These are phyloP conservation scores for Ellobius talpinus DNA, from an alignment of 2,113 vertebrate genomes.

Conservation along the genomic window DNA sequence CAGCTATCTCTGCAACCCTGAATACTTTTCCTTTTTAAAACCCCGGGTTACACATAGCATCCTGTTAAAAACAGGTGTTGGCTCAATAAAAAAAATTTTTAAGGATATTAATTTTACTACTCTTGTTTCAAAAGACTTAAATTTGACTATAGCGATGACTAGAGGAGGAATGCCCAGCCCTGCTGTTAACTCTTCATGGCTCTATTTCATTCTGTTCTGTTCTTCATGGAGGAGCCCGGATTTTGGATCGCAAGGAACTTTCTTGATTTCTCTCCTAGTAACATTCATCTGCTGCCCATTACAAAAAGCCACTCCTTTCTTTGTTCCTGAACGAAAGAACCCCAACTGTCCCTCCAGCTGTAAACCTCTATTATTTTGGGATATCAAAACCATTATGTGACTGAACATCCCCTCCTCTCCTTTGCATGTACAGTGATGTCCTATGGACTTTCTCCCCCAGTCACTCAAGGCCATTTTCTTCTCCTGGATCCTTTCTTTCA, in stretches of 20 bases:
- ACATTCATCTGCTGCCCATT: not conserved
- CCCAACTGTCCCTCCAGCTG: not conserved
- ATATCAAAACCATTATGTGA: not conserved
- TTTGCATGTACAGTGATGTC: constrained; percentile 1
- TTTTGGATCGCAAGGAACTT: not conserved
- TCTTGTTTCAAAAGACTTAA: not conserved
- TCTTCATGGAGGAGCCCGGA: fast-evolving
- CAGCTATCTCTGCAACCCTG: not conserved
- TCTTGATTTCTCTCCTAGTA: not conserved
- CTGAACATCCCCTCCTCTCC: not conserved
- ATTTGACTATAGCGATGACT: not conserved
- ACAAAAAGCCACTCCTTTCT: not conserved
- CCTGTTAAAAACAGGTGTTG: constrained; percentile 58
- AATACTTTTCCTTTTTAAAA: not conserved
- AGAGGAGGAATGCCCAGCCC: not conserved
- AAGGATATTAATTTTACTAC: constrained; percentile 57
- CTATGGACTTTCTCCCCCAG: not conserved
- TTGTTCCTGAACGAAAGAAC: not conserved
- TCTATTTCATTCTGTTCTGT: not conserved
- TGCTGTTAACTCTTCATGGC: not conserved
- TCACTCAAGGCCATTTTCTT: not conserved
- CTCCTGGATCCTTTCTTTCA: constrained; percentile 24
- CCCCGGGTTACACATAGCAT: not conserved
- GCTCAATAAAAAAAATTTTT: constrained; percentile 9
- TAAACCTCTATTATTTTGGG: constrained; percentile 41